Evolutionary conservation across 2,888 invertebrate species (phyloP).

Genomic region (Cheilosia impressa): DNA sequence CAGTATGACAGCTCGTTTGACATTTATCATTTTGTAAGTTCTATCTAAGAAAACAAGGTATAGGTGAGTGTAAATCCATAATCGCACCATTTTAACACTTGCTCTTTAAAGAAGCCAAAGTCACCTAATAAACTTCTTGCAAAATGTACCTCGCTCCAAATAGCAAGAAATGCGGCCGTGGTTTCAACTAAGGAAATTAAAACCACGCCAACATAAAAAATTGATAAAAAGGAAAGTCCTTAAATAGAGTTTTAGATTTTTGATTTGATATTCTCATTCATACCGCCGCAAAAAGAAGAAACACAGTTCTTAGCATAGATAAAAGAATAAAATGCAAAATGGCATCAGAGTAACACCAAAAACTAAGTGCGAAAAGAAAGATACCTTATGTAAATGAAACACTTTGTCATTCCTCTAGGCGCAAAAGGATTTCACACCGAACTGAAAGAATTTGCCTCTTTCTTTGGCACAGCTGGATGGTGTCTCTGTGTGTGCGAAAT

Average conservation of each 20-base stretch:
- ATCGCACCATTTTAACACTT: too few species aligned
- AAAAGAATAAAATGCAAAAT: slow-evolving; percentile 39
- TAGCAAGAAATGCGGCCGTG: too few species aligned
- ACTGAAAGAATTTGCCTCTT: slow-evolving; percentile 63
- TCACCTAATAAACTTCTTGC: too few species aligned
- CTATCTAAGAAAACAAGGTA: too few species aligned
- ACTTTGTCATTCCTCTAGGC: slow-evolving; percentile 59
- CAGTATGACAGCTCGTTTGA: too few species aligned
- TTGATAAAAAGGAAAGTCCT: slow-evolving; percentile 13
- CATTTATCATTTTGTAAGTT: too few species aligned
- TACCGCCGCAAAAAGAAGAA: not conserved
- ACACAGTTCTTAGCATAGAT: slow-evolving; percentile 47
- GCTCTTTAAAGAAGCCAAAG: too few species aligned
- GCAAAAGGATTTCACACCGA: slow-evolving; percentile 70
- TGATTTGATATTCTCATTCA: slow-evolving; percentile 62
- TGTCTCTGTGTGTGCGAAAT: slow-evolving; percentile 17
- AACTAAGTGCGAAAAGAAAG: slow-evolving; percentile 4
- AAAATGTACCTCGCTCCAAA: too few species aligned
- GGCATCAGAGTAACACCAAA: slow-evolving; percentile 18
- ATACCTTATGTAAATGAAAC: slow-evolving; percentile 18
- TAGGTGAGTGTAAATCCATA: too few species aligned
- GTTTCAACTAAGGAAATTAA: not conserved
- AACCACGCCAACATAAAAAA: not conserved
- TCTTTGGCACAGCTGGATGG: slow-evolving; percentile 4
- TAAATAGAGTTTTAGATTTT: slow-evolving; percentile 68